Evolutionary conservation across 1,140 invertebrate genomes (phyloP), one percentile per base, ranked within the genome.

Genomic region (Papilio helenus): DNA sequence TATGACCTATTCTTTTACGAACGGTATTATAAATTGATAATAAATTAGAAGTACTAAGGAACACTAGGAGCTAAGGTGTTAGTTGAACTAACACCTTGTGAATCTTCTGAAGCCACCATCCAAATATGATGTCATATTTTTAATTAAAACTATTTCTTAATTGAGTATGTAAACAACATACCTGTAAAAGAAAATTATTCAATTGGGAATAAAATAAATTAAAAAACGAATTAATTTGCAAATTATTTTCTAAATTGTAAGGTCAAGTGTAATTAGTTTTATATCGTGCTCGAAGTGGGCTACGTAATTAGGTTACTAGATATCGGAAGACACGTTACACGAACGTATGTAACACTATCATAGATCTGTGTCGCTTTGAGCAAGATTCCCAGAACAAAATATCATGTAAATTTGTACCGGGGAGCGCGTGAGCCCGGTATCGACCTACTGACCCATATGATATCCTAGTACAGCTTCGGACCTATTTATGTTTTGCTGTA

Each of bases 401-500:
- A 68, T 68, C 26, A 26, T 29, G 61, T 68, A 74, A 44, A 74
- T 74, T 74, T 74, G 39, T 74, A 74, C 44, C 12, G 72, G n/a
- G 72, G 20, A 46, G 20, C 72, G 39, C 18, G 2, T 42, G 72
- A n/a, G n/a, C 20, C 72, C 72, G 72, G 72, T 74, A 3, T 20
- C 39, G 72, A 49, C 72, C 72, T 74, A 74, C 72, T 74, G 42
- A 74, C 72, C 72, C 42, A 74, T 74, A 46, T 74, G 72, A 42
- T 44, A 12, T 74, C 39, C 72, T 74, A 23, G 72, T 46, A 23
- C 39, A 23, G 42, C 72, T 46, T 14, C 9, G 34, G 34, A 42
- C 20, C 39, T 72, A 44, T 72, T 72, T 72, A 23, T 72, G 34
- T 72, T 23, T 44, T 18, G 12, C 5, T 68, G 14, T 34, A 16